Conservation (phyloP, 2,797 vertebrate genomes). For the Schizopygopsis malacanthus region DNA sequence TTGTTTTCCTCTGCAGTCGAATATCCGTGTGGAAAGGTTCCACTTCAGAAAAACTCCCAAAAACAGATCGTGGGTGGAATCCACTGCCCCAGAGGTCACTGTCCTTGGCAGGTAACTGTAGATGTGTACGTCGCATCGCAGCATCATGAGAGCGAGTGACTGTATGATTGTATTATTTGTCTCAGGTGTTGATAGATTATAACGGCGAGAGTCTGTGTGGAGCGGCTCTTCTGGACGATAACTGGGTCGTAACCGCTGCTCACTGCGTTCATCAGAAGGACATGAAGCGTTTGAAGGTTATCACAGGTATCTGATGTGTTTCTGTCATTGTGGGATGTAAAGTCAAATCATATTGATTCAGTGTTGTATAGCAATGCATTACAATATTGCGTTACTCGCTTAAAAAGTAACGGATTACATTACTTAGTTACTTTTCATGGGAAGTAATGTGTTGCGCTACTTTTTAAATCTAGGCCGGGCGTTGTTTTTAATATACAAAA, state of each 20-base stretch:
- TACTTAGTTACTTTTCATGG: neutral
- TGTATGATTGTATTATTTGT: neutral
- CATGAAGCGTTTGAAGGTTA: slow-evolving; percentile 63
- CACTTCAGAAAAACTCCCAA: slow-evolving; percentile 57
- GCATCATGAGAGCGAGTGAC: neutral
- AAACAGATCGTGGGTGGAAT: slow-evolving; percentile 79
- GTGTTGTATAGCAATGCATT: neutral
- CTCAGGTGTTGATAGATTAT: slow-evolving; percentile 81
- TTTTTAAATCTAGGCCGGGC: too few species aligned
- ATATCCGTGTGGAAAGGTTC: slow-evolving; percentile 83
- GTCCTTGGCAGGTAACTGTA: slow-evolving; percentile 88
- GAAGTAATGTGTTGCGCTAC: too few species aligned
- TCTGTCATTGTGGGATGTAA: neutral
- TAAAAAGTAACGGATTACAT: neutral
- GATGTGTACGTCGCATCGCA: neutral
- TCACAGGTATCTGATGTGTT: slow-evolving; percentile 79
- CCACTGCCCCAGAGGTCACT: slow-evolving; percentile 82
- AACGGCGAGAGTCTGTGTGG: slow-evolving; percentile 78
- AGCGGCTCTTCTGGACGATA: slow-evolving; percentile 77
- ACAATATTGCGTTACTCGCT: neutral
- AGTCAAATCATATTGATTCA: neutral
- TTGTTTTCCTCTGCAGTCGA: slow-evolving; percentile 68
- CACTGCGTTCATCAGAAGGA: slow-evolving; percentile 80
- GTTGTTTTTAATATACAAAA: too few species aligned
- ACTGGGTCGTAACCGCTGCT: slow-evolving; percentile 89